Evolutionary conservation across 2,797 vertebrate genomes (phyloP).

Genomic region (Hirundo rustica): DNA sequence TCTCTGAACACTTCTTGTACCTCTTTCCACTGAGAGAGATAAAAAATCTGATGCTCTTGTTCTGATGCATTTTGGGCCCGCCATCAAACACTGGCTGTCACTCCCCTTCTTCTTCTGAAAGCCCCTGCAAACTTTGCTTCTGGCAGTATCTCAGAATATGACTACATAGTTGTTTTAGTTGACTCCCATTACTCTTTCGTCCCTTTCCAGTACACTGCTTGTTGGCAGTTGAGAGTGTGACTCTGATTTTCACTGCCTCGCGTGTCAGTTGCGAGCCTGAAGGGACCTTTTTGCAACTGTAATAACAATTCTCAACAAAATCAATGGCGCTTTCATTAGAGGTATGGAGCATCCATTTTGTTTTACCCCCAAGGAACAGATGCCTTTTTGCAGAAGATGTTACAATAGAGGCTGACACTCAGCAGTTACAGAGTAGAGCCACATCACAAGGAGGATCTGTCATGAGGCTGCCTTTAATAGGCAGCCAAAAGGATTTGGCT

Average conservation of each 20-base stretch:
- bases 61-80: not conserved
- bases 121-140: not conserved
- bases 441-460: constrained; percentile 46
- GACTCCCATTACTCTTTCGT: not conserved
- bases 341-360: not conserved
- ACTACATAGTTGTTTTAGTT: not conserved
- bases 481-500: constrained; percentile 38
- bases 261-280: not conserved
- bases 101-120: not conserved
- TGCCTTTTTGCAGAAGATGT: not conserved
- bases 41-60: not conserved
- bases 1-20: not conserved
- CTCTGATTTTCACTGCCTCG: constrained; percentile 20
- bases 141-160: not conserved
- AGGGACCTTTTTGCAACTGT: not conserved
- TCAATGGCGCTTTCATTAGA: constrained; percentile 34
- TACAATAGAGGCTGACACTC: not conserved
- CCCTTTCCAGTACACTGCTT: not conserved
- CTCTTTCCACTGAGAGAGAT: not conserved
- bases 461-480: constrained; percentile 46
- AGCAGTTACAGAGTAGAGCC: constrained; percentile 39
- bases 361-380: not conserved
- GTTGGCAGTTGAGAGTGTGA: not conserved
- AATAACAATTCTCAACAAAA: not conserved
- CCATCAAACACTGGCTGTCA: not conserved